Conservation (phyloP, 2,888 invertebrate genomes). For the Allygus modestus region DNA sequence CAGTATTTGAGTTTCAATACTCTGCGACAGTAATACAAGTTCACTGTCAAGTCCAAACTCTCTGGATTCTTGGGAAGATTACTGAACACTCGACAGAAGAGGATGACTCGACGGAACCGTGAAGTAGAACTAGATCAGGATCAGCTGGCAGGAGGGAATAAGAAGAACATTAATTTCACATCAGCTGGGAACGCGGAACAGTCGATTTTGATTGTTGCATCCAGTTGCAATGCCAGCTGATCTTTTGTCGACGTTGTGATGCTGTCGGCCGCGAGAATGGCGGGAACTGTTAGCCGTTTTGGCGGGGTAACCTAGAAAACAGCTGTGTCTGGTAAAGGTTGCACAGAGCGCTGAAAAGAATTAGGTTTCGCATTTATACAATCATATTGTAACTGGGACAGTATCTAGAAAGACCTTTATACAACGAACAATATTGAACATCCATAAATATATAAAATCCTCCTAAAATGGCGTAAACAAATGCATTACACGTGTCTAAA, state of each 20-base stretch:
- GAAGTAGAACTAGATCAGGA: neutral
- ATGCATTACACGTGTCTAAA: too few relatives aligned
- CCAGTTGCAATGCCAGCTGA: constrained; percentile 2
- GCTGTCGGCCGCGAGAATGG: neutral
- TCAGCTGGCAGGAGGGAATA: constrained; percentile 24
- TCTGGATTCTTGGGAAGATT: neutral
- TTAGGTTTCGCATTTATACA: too few relatives aligned
- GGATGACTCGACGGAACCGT: neutral
- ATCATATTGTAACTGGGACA: too few relatives aligned
- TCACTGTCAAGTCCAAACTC: neutral
- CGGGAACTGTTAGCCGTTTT: neutral
- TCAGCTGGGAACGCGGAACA: constrained; percentile 41
- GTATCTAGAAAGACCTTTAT: too few relatives aligned
- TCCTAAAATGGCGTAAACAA: too few relatives aligned
- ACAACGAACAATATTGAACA: too few relatives aligned
- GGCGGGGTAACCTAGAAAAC: neutral
- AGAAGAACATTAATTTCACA: constrained; percentile 48
- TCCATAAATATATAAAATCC: too few relatives aligned
- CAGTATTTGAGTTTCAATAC: too few relatives aligned
- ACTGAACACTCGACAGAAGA: constrained; percentile 12
- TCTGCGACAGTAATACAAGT: too few relatives aligned
- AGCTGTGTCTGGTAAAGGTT: too few relatives aligned
- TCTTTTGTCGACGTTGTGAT: neutral
- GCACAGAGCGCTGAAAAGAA: too few relatives aligned
- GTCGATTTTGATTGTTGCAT: constrained; percentile 24